Conservation (phyloP, 1,140 invertebrate genomes). For the Eriocheir sinensis region DNA sequence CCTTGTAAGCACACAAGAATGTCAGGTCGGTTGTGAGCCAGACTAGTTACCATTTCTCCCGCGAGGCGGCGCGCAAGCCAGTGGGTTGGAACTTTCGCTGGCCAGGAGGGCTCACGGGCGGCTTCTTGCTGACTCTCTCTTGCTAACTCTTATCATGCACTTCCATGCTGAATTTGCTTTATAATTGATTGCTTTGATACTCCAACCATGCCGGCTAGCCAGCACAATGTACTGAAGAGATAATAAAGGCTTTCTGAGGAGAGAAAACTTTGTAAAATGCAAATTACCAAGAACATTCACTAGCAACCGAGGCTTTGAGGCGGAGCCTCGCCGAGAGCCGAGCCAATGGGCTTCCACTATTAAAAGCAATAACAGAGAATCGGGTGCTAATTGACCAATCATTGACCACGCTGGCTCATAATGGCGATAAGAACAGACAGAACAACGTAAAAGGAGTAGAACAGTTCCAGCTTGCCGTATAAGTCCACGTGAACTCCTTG, state of each 20-base stretch:
- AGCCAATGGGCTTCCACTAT: conserved; percentile 65
- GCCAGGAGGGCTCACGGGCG: neutral
- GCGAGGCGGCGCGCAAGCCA: conserved; percentile 65
- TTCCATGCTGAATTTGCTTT: too few relatives aligned
- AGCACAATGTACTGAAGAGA: too few relatives aligned
- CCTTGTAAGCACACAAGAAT: neutral
- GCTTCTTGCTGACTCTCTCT: neutral
- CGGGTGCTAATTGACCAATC: conserved; percentile 77
- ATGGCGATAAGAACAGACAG: conserved; percentile 73
- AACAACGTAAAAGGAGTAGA: conserved; percentile 70
- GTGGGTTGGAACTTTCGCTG: conserved; percentile 68
- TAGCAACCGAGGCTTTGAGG: conserved; percentile 17
- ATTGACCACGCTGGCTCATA: conserved; percentile 75
- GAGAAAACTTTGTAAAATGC: too few relatives aligned
- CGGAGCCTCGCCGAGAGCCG: neutral
- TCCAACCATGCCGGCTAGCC: too few relatives aligned
- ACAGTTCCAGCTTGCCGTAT: conserved; percentile 71
- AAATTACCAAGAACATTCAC: neutral
- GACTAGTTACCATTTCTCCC: conserved; percentile 35
- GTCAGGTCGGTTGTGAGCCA: neutral
- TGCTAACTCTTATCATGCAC: neutral
- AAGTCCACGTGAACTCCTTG: conserved; percentile 74
- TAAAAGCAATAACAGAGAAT: conserved; percentile 76
- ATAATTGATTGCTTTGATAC: too few relatives aligned
- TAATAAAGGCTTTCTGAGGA: too few relatives aligned